Evolutionary conservation across 2,888 invertebrate genomes (phyloP).

Genomic region (Pinctada fucata): DNA sequence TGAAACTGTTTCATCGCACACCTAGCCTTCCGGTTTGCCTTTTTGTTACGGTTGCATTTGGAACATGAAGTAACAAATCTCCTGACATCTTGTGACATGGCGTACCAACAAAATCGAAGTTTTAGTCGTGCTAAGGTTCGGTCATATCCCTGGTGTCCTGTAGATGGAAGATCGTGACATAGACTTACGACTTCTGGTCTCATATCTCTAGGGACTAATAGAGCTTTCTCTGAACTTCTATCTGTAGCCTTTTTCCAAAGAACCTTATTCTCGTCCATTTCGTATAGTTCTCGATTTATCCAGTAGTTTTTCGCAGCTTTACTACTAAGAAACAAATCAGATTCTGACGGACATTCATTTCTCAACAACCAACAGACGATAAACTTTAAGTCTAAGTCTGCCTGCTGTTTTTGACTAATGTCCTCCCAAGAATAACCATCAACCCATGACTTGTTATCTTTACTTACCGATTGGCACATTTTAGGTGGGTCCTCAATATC

Average conservation of each 20-base stretch:
- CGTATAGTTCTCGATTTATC: neutral
- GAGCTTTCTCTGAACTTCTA: neutral
- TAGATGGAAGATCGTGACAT: neutral
- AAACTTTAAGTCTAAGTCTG: neutral
- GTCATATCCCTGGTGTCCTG: neutral
- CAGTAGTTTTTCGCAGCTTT: neutral
- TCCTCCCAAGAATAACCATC: neutral
- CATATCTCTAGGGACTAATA: neutral
- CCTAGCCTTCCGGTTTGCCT: slow-evolving; percentile 1
- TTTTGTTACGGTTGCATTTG: neutral
- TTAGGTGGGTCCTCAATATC: too few relatives aligned
- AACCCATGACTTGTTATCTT: too few relatives aligned
- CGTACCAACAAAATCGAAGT: neutral
- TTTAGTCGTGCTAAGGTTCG: neutral
- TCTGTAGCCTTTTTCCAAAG: neutral
- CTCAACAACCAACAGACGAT: neutral
- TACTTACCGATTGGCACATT: too few relatives aligned
- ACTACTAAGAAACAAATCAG: neutral
- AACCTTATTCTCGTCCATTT: neutral
- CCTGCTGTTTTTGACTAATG: neutral
- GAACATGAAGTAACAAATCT: neutral
- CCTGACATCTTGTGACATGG: neutral
- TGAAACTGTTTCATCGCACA: neutral
- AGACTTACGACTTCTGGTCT: neutral
- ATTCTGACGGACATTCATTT: neutral